These are phyloP conservation scores for Deilephila elpenor DNA, from an alignment of 2,888 invertebrate species.

Conservation along the genomic window DNA sequence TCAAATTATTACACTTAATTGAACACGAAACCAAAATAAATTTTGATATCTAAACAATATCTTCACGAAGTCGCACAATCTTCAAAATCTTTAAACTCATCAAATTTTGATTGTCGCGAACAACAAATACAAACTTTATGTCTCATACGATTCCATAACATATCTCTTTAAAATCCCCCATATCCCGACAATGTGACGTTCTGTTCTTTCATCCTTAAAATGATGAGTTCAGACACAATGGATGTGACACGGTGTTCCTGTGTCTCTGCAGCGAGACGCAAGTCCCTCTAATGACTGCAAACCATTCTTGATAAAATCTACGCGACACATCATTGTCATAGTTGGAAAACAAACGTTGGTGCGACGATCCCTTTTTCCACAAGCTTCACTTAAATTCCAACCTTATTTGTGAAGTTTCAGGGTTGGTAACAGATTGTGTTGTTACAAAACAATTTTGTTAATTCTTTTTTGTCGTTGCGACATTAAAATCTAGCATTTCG, in stretches of 20 bases:
- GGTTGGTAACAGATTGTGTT: conserved; percentile 30
- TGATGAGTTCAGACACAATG: conserved; percentile 24
- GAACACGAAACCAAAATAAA: too few relatives aligned
- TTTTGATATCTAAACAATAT: too few relatives aligned
- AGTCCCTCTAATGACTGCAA: conserved; percentile 63
- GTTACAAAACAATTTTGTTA: conserved; percentile 40
- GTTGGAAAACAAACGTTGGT: conserved; percentile 53
- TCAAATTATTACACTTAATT: too few relatives aligned
- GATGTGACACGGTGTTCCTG: conserved; percentile 3
- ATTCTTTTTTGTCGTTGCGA: conserved; percentile 45
- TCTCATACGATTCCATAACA: background rate
- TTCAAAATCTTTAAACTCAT: too few relatives aligned
- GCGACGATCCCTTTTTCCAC: conserved; percentile 35
- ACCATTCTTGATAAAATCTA: conserved; percentile 65
- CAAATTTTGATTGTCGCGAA: background rate
- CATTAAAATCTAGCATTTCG: conserved; percentile 29
- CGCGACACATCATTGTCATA: conserved; percentile 67
- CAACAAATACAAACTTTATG: background rate
- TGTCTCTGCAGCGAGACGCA: conserved; percentile 2
- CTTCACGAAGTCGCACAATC: too few relatives aligned
- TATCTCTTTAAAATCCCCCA: background rate
- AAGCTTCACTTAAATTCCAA: conserved; percentile 25
- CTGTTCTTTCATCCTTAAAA: conserved; percentile 17
- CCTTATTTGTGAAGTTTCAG: background rate
- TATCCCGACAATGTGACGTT: background rate